Conservation (phyloP, 2,888 invertebrate genomes). For the Penaeus monodon region DNA sequence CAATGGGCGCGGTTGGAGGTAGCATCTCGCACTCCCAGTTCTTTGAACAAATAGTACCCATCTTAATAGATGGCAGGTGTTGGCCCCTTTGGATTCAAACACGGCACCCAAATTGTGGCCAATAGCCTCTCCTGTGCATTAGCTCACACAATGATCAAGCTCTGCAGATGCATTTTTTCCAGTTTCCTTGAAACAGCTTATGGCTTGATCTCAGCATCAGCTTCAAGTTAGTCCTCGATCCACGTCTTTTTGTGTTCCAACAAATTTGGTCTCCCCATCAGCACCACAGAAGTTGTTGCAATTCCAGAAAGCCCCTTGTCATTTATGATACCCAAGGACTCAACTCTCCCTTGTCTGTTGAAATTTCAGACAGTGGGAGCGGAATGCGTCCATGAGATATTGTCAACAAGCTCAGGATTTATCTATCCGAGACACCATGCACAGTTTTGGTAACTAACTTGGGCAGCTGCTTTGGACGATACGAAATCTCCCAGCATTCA, state of each 20-base stretch:
- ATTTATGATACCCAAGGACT: too few species aligned
- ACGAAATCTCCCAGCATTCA: too few species aligned
- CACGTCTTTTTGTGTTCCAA: neutral
- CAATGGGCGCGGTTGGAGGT: constrained; percentile 4
- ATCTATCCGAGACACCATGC: too few species aligned
- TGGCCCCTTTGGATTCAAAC: constrained; percentile 15
- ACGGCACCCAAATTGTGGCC: constrained; percentile 1
- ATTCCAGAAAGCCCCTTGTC: too few species aligned
- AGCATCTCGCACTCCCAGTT: constrained; percentile 15
- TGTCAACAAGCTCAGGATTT: too few species aligned
- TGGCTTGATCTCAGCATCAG: constrained; percentile 17
- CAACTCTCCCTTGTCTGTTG: too few species aligned
- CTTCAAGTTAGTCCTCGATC: constrained; percentile 3
- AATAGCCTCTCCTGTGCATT: neutral
- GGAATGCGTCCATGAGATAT: too few species aligned
- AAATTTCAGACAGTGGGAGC: too few species aligned
- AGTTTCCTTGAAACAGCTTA: constrained; percentile 19
- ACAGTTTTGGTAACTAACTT: too few species aligned
- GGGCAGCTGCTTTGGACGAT: too few species aligned
- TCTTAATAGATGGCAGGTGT: constrained; percentile 9
- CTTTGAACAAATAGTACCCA: too few species aligned
- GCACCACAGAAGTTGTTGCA: neutral
- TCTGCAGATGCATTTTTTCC: constrained; percentile 4
- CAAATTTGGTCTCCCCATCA: constrained; percentile 27
- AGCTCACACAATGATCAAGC: neutral